phyloP scores from a whole-genome alignment of 2,888 invertebrate genomes.

The Disparrhopalites patrizii region DNA sequence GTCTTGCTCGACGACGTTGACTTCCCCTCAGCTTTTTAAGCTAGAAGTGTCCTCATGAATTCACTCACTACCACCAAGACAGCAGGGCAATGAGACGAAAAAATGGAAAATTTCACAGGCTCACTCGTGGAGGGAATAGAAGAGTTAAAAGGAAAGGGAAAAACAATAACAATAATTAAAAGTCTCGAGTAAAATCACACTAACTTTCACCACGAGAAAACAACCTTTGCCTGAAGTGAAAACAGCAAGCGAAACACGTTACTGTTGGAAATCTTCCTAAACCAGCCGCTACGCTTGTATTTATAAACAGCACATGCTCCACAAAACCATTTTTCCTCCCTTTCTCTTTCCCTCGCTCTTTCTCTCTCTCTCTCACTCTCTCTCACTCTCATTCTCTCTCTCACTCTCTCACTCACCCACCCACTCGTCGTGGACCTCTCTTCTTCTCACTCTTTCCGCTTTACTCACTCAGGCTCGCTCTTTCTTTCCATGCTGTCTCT shows the following conservation, averaged over 20 bases:
- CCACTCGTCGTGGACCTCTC: neutral
- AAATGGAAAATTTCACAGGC: neutral
- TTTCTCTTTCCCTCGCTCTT: neutral
- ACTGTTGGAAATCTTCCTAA: constrained; percentile 30
- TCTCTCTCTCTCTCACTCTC: constrained; percentile 11
- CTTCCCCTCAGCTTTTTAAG: neutral
- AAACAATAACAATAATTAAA: constrained; percentile 15
- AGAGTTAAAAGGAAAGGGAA: too few species aligned
- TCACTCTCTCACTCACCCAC: neutral
- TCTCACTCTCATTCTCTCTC: neutral
- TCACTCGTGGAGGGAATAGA: constrained; percentile 1
- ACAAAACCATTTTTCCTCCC: constrained; percentile 40
- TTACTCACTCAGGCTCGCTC: neutral
- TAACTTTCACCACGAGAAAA: constrained; percentile 45
- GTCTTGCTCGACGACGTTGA: too few species aligned
- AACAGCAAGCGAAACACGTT: constrained; percentile 39
- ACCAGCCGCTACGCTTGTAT: constrained; percentile 32
- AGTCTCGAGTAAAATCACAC: constrained; percentile 36
- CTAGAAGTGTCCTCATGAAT: neutral
- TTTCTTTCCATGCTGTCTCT: too few species aligned
- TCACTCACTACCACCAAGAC: too few species aligned
- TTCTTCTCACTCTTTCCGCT: neutral
- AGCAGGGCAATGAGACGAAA: neutral
- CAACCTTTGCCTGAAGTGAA: constrained; percentile 38
- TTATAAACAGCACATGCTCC: constrained; percentile 49